Evolutionary conservation across 2,113 vertebrate species (phyloP), one percentile per base, ranked within the genome.

Genomic region (Azemiops feae): DNA sequence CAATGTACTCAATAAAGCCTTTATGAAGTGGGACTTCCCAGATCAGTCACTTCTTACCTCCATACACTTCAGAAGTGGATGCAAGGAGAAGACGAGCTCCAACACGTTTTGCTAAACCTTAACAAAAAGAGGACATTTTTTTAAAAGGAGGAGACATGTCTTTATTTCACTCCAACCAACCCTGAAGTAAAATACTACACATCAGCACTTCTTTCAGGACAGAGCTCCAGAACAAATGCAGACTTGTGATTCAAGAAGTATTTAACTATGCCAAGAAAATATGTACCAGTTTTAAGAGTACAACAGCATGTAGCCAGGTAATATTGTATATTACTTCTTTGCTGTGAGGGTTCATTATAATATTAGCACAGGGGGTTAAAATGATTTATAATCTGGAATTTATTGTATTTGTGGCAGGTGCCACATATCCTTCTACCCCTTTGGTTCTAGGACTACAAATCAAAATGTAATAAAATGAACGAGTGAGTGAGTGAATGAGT

Each of bases 51-150:
- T 86, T 94, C 98, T 98, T 98, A 99, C 99, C 99, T 98, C 99
- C 99, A 92, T 99, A 99, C 1, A 99, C 99, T 94, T 99, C 99
- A 0, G 99, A 99, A 0, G 99, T 99, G 85, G 99, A 99, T 54
- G 99, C 99, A 93, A 99, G 97, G 4, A 99, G 98, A 54, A 99
- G 98, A 45, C 99, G 98, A 88, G 99, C 99, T 2, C 99, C 99
- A 5, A 99, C 99, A 60, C 99, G 98, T 95, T 99, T 99, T 11
- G 99, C 99, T 97, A 99, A 96, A 2, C 99, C 99, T 99, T 91
- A 34, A 52, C 95, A 39, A 39, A 92, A 89, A 96, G 43, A 94
- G 88, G 1, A 81, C 2, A 34, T 43, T 64, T 91, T 47, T 88
- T 96, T 0, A 91, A n/a, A 12, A 92, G 4, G 91, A 12, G 2